phyloP scores from a whole-genome alignment of 2,797 vertebrate genomes.

The Gadopsis marmoratus region DNA sequence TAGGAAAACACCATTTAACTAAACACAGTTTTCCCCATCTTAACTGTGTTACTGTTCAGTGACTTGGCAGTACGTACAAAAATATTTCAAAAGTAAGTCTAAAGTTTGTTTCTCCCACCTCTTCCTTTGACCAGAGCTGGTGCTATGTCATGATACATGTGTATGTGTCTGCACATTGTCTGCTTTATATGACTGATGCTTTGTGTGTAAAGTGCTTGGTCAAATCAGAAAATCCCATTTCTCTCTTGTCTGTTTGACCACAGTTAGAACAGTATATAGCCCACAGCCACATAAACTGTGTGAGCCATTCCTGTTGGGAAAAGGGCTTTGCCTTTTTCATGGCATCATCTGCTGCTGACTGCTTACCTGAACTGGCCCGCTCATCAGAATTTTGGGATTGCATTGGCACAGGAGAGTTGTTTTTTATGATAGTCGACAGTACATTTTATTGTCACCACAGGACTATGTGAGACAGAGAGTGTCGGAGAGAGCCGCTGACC shows the following conservation, averaged over 20 bases:
- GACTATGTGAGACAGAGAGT: slow-evolving; percentile 9
- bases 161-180: not conserved
- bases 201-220: not conserved
- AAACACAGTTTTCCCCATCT: not conserved
- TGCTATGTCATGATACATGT: not conserved
- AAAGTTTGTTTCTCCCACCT: not conserved
- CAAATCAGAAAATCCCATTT: slow-evolving; percentile 8
- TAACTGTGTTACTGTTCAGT: not conserved
- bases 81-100: not conserved
- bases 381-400: slow-evolving; percentile 22
- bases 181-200: not conserved
- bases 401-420: slow-evolving; percentile 27
- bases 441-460: slow-evolving; percentile 52
- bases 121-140: not conserved
- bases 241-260: slow-evolving; percentile 19
- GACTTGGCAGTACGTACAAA: not conserved
- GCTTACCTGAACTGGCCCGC: slow-evolving; percentile 41
- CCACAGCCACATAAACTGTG: not conserved
- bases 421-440: slow-evolving; percentile 18
- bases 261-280: slow-evolving; percentile 10
- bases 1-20: slow-evolving; percentile 1
- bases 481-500: slow-evolving; percentile 23
- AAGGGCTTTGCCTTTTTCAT: slow-evolving; percentile 39
- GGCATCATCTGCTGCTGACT: slow-evolving; percentile 33
- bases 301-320: slow-evolving; percentile 21